Evolutionary conservation across 2,113 vertebrate genomes (phyloP), one percentile per base, ranked within the genome.

Genomic region (Pelodiscus sinensis): DNA sequence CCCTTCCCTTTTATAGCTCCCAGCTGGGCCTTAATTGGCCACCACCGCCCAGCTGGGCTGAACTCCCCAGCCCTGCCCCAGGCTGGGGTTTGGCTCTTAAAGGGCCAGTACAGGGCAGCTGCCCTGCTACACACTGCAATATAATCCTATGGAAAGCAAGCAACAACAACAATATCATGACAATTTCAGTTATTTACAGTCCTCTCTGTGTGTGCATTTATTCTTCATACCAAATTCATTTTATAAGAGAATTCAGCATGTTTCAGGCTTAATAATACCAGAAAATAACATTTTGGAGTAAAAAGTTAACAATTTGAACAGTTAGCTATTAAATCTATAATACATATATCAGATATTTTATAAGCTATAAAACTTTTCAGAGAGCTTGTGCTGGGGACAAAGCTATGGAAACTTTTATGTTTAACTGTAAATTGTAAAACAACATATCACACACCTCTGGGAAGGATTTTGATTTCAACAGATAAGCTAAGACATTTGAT

Each of bases 251-350:
- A 52, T 52, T 6, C 54, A 58, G 3, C 50, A 4, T 10, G 5
- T 87, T 93, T 56, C 35, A 62, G 6, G 87, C 27, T 9, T 80
- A 89, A 92, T 22, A 16, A 81, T 87, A 6, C 6, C 10, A 85
- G 35, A 65, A 92, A 84, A 93, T 7, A 50, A 0, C 9, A 68
- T 86, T 68, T 82, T 82, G 38, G 51, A 81, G 84, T 35, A 6
- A 87, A 18, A 75, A 81, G 6, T 24, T 82, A 14, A 50, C 3
- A 75, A 88, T 82, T 82, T 56, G 27, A 88, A 68, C 16, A 82
- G 12, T 50, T 75, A 44, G 38, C 5, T 86, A 7, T 16, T 93
- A 77, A 77, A 71, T 52, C 87, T 16, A 52, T 62, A 84, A 19
- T 2, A 14, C 14, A 84, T 68, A 8, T 68, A 50, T 25, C 9